phyloP scores from a whole-genome alignment of 2,113 vertebrate species.

The Hippolais icterina region DNA sequence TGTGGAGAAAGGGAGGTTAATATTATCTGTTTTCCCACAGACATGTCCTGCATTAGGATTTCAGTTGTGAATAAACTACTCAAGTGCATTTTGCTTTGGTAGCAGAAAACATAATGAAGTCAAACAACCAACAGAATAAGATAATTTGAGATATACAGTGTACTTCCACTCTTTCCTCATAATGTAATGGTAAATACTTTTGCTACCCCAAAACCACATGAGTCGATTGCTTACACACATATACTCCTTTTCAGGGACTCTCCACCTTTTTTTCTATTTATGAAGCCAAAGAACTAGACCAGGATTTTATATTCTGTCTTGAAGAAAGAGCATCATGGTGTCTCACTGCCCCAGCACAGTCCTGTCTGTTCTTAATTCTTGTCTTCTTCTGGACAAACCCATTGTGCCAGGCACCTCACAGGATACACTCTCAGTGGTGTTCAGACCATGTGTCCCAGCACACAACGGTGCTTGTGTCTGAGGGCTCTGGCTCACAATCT shows the following conservation, averaged over 20 bases:
- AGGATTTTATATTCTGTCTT: not conserved
- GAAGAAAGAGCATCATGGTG: not conserved
- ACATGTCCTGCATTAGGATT: not conserved
- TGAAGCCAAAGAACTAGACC: not conserved
- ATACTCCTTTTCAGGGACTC: not conserved
- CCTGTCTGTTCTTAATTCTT: not conserved
- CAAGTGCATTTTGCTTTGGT: not conserved
- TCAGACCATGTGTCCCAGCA: conserved; percentile 39
- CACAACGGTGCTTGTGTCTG: conserved; percentile 8
- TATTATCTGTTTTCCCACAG: not conserved
- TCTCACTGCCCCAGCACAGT: not conserved
- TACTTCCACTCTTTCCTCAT: not conserved
- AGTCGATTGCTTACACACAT: not conserved
- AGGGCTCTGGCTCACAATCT: not conserved
- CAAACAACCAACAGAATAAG: not conserved
- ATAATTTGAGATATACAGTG: not conserved
- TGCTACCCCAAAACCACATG: not conserved
- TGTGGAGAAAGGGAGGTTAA: not conserved
- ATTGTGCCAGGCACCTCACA: not conserved
- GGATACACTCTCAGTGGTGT: not conserved
- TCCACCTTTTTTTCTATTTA: not conserved
- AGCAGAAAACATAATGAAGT: not conserved
- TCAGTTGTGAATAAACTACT: not conserved
- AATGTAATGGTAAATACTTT: not conserved
- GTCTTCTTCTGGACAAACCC: not conserved